phyloP scores from a whole-genome alignment of 2,888 invertebrate species.

The Quadriops clusia region DNA sequence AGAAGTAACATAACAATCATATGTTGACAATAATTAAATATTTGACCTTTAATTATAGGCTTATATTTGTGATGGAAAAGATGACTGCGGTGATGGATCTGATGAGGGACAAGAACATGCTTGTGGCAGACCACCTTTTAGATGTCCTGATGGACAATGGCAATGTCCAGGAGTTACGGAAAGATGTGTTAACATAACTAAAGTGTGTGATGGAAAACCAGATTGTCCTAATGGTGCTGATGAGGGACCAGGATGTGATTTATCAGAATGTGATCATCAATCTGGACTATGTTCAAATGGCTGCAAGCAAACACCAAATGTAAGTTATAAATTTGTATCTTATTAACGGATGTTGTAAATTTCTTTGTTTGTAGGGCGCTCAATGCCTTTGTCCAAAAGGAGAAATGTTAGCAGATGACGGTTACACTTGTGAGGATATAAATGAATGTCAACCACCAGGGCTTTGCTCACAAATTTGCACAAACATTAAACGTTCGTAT shows the following conservation, averaged over 20 bases:
- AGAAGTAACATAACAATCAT: too few species aligned
- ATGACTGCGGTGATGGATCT: constrained; percentile 84
- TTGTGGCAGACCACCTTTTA: constrained; percentile 65
- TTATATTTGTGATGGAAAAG: constrained; percentile 86
- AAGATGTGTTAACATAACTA: constrained; percentile 74
- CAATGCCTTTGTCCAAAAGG: constrained; percentile 84
- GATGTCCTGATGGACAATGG: constrained; percentile 73
- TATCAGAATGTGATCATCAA: constrained; percentile 66
- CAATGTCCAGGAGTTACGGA: constrained; percentile 71
- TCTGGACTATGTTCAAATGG: constrained; percentile 68
- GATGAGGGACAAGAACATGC: constrained; percentile 78
- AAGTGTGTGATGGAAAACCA: constrained; percentile 74
- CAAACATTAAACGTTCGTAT: constrained; percentile 82
- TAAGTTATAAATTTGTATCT: constrained; percentile 14
- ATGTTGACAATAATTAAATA: not conserved
- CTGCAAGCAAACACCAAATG: constrained; percentile 71
- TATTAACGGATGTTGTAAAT: not conserved
- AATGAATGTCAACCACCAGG: constrained; percentile 86
- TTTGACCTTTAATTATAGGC: constrained; percentile 35
- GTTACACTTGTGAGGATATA: constrained; percentile 62
- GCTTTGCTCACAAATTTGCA: constrained; percentile 82
- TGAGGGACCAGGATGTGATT: constrained; percentile 84
- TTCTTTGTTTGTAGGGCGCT: constrained; percentile 48
- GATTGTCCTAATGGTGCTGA: constrained; percentile 92
- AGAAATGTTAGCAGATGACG: constrained; percentile 61